Evolutionary conservation across 1,140 invertebrate species (phyloP), one percentile per base, ranked within the genome.

Genomic region (Drosophila persimilis): DNA sequence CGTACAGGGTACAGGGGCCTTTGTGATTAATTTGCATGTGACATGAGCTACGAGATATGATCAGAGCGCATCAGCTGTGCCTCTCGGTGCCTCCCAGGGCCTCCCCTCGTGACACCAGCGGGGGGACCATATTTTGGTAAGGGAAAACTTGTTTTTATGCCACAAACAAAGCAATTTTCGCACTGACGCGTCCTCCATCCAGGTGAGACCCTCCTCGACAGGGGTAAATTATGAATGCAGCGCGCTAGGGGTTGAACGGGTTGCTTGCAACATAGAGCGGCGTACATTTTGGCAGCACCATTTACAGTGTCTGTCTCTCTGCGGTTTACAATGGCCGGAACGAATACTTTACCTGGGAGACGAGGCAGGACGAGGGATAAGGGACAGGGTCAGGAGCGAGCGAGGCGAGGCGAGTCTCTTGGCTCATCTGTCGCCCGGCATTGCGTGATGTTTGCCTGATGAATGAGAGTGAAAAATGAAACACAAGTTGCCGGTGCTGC

Each of bases 121-220:
- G 26, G 47, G 43, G 15, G 3, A 46, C 7, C 29, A 48, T 26
- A 60, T 35, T 54, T 26, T 17, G 45, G 35, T 55, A 29, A 58
- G 24, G 43, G 15, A 35, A 50, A 81, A 86, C 81, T 86, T 86
- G 81, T 77, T 86, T 80, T 74, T 76, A 41, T 73, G 74, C 62
- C 83, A 66, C 83, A 88, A 86, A 88, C 81, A 86, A 86, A 86
- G 64, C 83, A 88, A 86, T 88, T 83, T 86, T 86, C 83, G 83
- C 83, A 80, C 67, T 80, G 81, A 29, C 77, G 72, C 80, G 73
- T 80, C 64, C 61, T 72, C 45, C 60, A 52, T 39, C 52, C 73
- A 56, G 66, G 66, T 69, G 66, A 69, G 65, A 17, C 39, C 15
- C 35, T 13, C 31, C 59, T n/a, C 24, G 53, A 31, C 39, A 69